These are phyloP conservation scores for Eupelmus urozonus DNA, from an alignment of 2,888 invertebrate species.

Conservation along the genomic window DNA sequence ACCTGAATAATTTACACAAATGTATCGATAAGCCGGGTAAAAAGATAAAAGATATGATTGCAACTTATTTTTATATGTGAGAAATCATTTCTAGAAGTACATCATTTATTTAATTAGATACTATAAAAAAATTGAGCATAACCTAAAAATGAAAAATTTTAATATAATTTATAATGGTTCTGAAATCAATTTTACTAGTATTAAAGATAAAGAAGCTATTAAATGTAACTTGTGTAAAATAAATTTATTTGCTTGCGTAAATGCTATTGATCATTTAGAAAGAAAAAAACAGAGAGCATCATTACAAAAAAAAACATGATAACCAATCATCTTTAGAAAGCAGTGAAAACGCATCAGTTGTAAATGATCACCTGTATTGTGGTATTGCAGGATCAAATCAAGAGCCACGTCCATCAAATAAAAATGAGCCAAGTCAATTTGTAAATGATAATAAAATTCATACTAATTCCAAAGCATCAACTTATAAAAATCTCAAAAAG, in stretches of 20 bases:
- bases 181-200: not conserved
- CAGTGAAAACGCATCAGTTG: not conserved
- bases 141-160: not conserved
- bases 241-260: not conserved
- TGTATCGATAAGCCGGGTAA: too few species aligned
- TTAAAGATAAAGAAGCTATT: not conserved
- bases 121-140: conserved; percentile 21
- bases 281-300: conserved; percentile 4
- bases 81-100: not conserved
- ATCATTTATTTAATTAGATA: not conserved
- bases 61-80: conserved; percentile 44
- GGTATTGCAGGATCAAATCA: too few species aligned
- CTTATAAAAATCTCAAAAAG: too few species aligned
- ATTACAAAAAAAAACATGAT: too few species aligned
- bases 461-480: conserved; percentile 15
- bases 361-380: not conserved
- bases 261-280: conserved; percentile 17
- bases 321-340: not conserved
- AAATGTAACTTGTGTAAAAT: conserved; percentile 6
- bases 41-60: too few species aligned
- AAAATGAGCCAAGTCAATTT: not conserved
- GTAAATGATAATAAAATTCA: not conserved
- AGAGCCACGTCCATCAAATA: too few species aligned
- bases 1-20: too few species aligned
- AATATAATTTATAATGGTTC: not conserved